A percentile compares a stretch with the other conserved stretches of the same genome.
phyloP scores from a whole-genome alignment of 2,797 vertebrate genomes.

The Pseudocheirus occidentalis region DNA sequence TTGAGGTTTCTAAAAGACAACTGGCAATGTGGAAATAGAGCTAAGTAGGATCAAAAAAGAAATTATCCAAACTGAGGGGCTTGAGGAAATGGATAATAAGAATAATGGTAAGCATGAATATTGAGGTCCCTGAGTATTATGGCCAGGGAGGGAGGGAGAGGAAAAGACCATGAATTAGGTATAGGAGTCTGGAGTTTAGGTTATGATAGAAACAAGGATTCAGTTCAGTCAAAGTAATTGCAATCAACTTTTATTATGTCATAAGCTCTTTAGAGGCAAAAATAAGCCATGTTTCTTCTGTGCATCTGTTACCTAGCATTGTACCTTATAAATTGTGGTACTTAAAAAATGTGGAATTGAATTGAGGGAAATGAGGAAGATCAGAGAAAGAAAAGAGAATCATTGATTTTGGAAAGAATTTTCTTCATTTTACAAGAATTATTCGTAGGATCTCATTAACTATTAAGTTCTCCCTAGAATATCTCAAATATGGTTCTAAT shows the following conservation, averaged over 20 bases:
- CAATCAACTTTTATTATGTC: background rate
- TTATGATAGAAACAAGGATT: background rate
- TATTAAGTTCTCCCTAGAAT: background rate
- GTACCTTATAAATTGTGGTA: background rate
- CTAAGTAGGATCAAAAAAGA: background rate
- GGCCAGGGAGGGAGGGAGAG: background rate
- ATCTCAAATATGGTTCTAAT: constrained; percentile 26
- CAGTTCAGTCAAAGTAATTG: background rate
- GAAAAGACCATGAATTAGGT: background rate
- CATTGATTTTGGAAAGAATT: background rate
- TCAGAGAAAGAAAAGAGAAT: background rate
- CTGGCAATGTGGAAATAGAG: background rate
- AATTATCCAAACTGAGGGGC: background rate
- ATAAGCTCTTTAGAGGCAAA: background rate
- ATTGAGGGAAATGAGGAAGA: background rate
- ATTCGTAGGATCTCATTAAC: constrained; percentile 17
- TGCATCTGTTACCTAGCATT: background rate
- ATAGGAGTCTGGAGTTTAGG: background rate
- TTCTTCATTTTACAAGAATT: constrained; percentile 5
- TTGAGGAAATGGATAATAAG: background rate
- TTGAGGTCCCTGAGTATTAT: background rate
- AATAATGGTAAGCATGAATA: background rate
- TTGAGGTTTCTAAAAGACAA: background rate
- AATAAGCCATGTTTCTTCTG: background rate
- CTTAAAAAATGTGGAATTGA: background rate